A percentile compares a stretch with the other conserved stretches of the same genome.
phyloP scores from a whole-genome alignment of 2,113 vertebrate species.

The Rhabdomys dilectus region DNA sequence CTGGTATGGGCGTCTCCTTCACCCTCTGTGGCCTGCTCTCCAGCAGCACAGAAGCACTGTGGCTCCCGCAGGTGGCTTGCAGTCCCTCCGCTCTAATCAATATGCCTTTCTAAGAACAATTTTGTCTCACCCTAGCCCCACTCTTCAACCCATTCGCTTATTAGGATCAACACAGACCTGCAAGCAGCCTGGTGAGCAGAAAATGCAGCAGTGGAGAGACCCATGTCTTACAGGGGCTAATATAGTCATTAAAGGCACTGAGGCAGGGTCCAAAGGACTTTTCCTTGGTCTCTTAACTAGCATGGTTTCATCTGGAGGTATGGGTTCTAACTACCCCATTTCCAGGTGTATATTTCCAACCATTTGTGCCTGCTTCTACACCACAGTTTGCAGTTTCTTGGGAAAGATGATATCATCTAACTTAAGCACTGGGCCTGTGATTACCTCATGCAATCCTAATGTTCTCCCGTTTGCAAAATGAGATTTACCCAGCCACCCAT shows the following conservation, averaged over 20 bases:
- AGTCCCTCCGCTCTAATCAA: not conserved
- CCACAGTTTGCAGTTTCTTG: not conserved
- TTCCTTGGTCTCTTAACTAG: too few species aligned
- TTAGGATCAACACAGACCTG: not conserved
- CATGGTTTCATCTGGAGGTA: too few species aligned
- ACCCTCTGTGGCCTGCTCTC: not conserved
- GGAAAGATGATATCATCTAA: not conserved
- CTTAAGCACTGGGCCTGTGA: not conserved
- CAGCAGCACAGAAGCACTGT: not conserved
- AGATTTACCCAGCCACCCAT: not conserved
- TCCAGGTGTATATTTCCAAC: not conserved
- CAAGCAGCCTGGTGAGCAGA: too few species aligned
- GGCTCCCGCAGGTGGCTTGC: not conserved
- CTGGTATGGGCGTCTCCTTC: too few species aligned
- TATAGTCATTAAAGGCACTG: too few species aligned
- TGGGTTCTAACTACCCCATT: not conserved
- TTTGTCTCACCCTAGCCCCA: not conserved
- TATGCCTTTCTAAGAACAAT: fast-evolving
- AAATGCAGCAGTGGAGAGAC: too few species aligned
- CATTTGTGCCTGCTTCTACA: not conserved
- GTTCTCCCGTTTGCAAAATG: not conserved
- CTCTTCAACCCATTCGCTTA: not conserved
- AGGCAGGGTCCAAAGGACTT: too few species aligned
- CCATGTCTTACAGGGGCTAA: too few species aligned
- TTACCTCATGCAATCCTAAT: not conserved